These are phyloP conservation scores for Sinosuthora webbiana DNA, from an alignment of 2,113 vertebrate genomes.

Conservation along the genomic window DNA sequence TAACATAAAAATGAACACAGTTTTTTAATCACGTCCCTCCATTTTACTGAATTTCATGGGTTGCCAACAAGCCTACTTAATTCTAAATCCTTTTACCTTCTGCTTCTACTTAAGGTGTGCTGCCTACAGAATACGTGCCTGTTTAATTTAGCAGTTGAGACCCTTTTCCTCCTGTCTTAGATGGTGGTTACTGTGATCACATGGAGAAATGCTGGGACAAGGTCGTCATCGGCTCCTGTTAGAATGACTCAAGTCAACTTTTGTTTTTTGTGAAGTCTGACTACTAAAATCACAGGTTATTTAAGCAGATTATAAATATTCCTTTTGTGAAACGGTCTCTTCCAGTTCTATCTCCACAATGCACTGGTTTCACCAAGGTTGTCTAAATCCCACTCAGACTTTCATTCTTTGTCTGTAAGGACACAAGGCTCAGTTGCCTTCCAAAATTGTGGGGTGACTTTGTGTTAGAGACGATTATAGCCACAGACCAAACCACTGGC, in stretches of 20 bases:
- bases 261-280: not conserved
- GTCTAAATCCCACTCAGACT: not conserved
- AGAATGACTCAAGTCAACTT: not conserved
- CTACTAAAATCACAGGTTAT: not conserved
- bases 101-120: not conserved
- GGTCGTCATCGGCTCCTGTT: not conserved
- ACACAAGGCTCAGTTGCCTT: not conserved
- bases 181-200: not conserved
- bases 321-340: not conserved
- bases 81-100: slow-evolving; percentile 44
- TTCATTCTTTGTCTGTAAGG: not conserved
- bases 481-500: rapidly evolving
- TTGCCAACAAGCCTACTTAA: slow-evolving; percentile 27
- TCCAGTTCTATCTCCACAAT: not conserved
- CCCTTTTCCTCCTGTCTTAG: not conserved
- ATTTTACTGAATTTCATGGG: slow-evolving; percentile 63
- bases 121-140: not conserved
- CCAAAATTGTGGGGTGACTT: not conserved
- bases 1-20: slow-evolving; percentile 73
- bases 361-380: rapidly evolving
- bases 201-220: not conserved
- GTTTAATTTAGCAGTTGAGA: not conserved
- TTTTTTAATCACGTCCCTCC: slow-evolving; percentile 64
- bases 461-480: not conserved
- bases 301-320: not conserved